Conservation (phyloP, 1,140 invertebrate species). For the Drosophila rhopaloa region DNA sequence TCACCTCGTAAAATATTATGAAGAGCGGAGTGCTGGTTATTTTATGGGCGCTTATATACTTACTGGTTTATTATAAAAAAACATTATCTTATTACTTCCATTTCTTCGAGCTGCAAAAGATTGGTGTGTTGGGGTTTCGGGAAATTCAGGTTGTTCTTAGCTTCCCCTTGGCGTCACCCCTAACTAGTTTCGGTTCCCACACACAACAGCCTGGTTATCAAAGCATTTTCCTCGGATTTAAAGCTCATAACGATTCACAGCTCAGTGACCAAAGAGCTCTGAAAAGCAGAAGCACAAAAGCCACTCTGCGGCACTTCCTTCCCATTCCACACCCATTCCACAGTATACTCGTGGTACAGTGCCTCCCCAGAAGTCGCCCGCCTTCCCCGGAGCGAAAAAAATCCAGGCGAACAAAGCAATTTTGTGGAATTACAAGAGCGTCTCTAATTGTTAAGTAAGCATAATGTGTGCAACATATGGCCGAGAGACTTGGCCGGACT, state of each 20-base stretch:
- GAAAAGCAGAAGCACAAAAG: slow-evolving; percentile 58
- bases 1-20: no score
- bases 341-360: not conserved
- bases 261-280: slow-evolving; percentile 67
- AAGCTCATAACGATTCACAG: slow-evolving; percentile 68
- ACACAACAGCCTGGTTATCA: slow-evolving; percentile 34
- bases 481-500: slow-evolving; percentile 56
- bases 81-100: not conserved
- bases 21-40: no score
- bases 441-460: slow-evolving; percentile 82
- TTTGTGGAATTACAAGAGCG: slow-evolving; percentile 78
- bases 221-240: slow-evolving; percentile 43
- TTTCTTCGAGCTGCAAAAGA: not conserved
- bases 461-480: slow-evolving; percentile 81
- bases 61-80: not conserved
- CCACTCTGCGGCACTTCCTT: slow-evolving; percentile 46
- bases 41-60: not conserved
- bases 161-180: slow-evolving; percentile 4
- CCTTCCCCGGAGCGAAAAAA: slow-evolving; percentile 35
- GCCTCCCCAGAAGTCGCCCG: slow-evolving; percentile 18
- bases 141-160: not conserved
- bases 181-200: slow-evolving; percentile 25
- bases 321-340: slow-evolving; percentile 1
- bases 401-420: slow-evolving; percentile 70
- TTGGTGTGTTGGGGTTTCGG: not conserved